A percentile compares a stretch with the other conserved stretches of the same genome.
phyloP scores from a whole-genome alignment of 2,888 invertebrate genomes.

The Brachynemurus nebulosus region DNA sequence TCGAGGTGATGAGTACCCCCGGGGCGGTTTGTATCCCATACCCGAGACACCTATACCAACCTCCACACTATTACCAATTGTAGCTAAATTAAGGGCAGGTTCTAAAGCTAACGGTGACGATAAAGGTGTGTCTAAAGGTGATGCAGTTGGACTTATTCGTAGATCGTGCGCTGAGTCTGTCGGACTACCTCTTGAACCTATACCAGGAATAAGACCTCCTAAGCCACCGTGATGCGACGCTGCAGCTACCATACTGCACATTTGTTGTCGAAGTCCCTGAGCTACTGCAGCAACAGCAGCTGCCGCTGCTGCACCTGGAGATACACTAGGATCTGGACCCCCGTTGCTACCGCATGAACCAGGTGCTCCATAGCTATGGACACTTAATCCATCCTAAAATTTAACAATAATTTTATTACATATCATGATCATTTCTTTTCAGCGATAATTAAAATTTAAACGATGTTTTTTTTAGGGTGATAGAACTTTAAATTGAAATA shows the following conservation, averaged over 20 bases:
- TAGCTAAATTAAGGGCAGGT: conserved; percentile 32
- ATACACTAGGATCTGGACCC: conserved; percentile 42
- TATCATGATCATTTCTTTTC: background rate
- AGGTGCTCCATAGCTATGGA: conserved; percentile 28
- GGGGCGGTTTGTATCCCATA: conserved; percentile 50
- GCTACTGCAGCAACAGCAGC: conserved; percentile 79
- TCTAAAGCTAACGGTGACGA: conserved; percentile 49
- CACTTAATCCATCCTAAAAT: conserved; percentile 7
- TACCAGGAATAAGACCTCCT: conserved; percentile 1
- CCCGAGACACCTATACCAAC: conserved; percentile 44
- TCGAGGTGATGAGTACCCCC: conserved; percentile 43
- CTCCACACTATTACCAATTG: conserved; percentile 34
- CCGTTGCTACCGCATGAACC: conserved; percentile 40
- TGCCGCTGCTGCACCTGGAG: conserved; percentile 60
- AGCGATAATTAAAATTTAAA: too few species aligned
- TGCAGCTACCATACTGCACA: conserved; percentile 70
- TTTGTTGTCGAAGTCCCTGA: conserved; percentile 72
- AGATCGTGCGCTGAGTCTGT: conserved; percentile 31
- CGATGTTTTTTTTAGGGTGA: too few species aligned
- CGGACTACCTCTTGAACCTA: conserved; percentile 22
- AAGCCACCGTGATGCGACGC: conserved; percentile 35
- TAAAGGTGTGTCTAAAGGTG: conserved; percentile 41
- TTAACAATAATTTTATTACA: background rate
- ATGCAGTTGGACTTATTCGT: conserved; percentile 32
- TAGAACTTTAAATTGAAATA: background rate